Conservation (phyloP, 2,888 invertebrate genomes). For the Drosophila phalerata region DNA sequence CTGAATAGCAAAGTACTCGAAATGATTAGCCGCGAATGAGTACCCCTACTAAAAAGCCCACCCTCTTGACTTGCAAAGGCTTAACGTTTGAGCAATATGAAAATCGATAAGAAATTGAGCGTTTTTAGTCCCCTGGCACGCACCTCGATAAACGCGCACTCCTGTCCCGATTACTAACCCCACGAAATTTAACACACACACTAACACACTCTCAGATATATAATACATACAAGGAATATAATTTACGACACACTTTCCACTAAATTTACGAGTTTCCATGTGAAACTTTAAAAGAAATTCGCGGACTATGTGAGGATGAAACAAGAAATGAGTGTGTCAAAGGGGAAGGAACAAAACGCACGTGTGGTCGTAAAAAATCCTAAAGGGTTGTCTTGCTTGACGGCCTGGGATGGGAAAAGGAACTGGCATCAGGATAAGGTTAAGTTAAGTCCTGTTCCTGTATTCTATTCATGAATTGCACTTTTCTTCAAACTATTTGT, state of each 20-base stretch:
- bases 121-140: slow-evolving; percentile 37
- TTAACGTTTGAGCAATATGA: slow-evolving; percentile 39
- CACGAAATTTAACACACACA: background rate
- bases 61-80: background rate
- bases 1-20: slow-evolving; percentile 63
- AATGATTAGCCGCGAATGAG: slow-evolving; percentile 69
- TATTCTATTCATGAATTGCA: background rate
- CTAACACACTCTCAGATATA: slow-evolving; percentile 1
- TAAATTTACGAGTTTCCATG: slow-evolving; percentile 64
- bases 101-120: slow-evolving; percentile 62
- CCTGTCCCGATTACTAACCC: background rate
- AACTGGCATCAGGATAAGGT: background rate
- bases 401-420: background rate
- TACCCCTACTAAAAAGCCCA: background rate
- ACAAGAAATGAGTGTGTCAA: background rate
- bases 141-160: slow-evolving; percentile 39
- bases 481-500: background rate
- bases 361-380: slow-evolving; percentile 63
- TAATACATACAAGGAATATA: slow-evolving; percentile 32
- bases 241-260: slow-evolving; percentile 64
- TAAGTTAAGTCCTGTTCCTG: background rate
- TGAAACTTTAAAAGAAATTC: slow-evolving; percentile 66
- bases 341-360: slow-evolving; percentile 46
- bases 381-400: slow-evolving; percentile 52
- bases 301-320: slow-evolving; percentile 21